phyloP scores from a whole-genome alignment of 92 coral and sea anemone genomes.

The Phymanthus crucifer region DNA sequence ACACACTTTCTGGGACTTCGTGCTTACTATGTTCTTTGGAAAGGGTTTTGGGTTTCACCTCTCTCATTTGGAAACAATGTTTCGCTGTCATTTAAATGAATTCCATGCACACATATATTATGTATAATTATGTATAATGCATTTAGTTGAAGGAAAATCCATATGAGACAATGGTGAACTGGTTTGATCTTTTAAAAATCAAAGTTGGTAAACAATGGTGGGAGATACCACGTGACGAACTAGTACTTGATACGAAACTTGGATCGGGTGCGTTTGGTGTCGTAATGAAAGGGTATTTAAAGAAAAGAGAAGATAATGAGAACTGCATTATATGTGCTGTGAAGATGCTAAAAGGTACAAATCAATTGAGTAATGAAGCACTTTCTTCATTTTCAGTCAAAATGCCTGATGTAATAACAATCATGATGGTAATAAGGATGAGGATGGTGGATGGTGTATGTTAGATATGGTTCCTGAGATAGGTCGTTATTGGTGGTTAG shows the following conservation, averaged over 20 bases:
- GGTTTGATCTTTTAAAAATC: slow-evolving; percentile 25
- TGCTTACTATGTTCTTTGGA: too few relatives aligned
- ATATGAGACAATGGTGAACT: slow-evolving; percentile 8
- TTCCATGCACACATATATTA: too few relatives aligned
- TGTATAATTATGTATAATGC: too few relatives aligned
- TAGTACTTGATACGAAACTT: slow-evolving; percentile 29
- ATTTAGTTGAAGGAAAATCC: slow-evolving; percentile 25
- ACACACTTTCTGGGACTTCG: too few relatives aligned
- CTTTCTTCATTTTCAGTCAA: not conserved
- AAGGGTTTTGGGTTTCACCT: too few relatives aligned
- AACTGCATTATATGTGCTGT: slow-evolving; percentile 39
- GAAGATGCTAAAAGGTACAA: slow-evolving; percentile 52
- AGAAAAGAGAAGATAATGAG: slow-evolving; percentile 7
- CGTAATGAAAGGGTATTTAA: slow-evolving; percentile 39
- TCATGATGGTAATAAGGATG: too few relatives aligned
- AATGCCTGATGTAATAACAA: too few relatives aligned
- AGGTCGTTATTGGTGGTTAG: too few relatives aligned
- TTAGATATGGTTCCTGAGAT: too few relatives aligned
- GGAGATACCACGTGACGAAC: slow-evolving; percentile 48
- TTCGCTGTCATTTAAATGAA: too few relatives aligned
- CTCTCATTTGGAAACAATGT: too few relatives aligned
- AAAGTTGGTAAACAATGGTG: slow-evolving; percentile 29
- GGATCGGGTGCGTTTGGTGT: slow-evolving; percentile 51
- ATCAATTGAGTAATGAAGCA: not conserved
- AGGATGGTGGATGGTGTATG: too few relatives aligned